A percentile compares a stretch with the other conserved stretches of the same genome.
Conservation (phyloP, 2,797 vertebrate species). For the Acanthurus tractus region DNA sequence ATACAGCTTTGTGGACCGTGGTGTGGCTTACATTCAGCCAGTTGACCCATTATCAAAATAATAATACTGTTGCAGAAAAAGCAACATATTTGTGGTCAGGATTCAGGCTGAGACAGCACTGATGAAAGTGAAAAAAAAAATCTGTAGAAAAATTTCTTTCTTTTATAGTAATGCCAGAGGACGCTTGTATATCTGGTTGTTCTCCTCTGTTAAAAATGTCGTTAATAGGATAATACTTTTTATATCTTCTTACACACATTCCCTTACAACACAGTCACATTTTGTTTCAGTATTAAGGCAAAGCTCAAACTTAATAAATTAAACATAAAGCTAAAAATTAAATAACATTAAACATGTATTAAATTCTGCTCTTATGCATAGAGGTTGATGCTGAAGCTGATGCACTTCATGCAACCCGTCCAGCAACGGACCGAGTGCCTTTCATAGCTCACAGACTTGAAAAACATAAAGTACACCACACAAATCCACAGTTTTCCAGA, state of each 20-base stretch:
- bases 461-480: neutral
- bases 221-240: neutral
- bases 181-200: neutral
- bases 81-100: neutral
- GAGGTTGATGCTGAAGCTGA: neutral
- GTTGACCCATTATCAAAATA: neutral
- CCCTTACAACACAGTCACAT: neutral
- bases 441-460: neutral
- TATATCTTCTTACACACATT: neutral
- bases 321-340: neutral
- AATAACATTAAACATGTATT: neutral
- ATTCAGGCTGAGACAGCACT: neutral
- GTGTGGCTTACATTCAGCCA: neutral
- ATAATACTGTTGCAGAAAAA: neutral
- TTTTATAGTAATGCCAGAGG: too few species aligned
- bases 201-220: neutral
- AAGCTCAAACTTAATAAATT: conserved; percentile 4
- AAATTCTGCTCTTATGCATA: neutral
- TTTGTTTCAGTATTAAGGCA: neutral
- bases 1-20: neutral
- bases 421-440: neutral
- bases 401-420: neutral
- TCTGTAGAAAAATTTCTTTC: neutral
- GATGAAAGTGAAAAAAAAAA: neutral
- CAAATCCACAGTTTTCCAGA: neutral